Conservation (phyloP, 2,888 invertebrate species). For the Oscheius sp. region DNA sequence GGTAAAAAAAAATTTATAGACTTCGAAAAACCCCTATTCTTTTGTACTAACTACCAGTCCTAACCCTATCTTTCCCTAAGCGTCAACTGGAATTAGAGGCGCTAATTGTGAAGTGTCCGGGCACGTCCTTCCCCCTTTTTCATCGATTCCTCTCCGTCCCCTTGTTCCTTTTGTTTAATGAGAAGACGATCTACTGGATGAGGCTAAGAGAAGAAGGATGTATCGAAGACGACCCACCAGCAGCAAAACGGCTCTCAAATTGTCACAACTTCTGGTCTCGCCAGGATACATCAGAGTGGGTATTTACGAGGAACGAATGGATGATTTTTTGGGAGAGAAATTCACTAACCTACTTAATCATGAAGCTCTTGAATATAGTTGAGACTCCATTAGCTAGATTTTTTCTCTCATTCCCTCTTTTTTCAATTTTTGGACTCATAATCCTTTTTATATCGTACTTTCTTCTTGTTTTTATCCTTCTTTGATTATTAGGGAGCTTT, state of each 20-base stretch:
- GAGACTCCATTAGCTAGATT: too few relatives aligned
- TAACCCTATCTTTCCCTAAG: neutral
- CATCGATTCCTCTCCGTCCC: slow-evolving; percentile 5
- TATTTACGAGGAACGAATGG: slow-evolving; percentile 2
- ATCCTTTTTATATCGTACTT: too few relatives aligned
- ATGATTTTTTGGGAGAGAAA: too few relatives aligned
- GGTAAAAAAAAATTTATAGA: too few relatives aligned
- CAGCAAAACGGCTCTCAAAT: slow-evolving; percentile 37
- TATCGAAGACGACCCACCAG: slow-evolving; percentile 21
- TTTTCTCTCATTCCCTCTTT: too few relatives aligned
- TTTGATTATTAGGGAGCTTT: too few relatives aligned
- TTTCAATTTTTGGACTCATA: too few relatives aligned
- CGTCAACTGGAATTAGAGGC: slow-evolving; percentile 28
- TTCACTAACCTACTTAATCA: neutral
- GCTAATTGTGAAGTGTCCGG: slow-evolving; percentile 28
- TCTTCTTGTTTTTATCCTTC: too few relatives aligned
- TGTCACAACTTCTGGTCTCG: slow-evolving; percentile 58
- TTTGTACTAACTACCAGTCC: too few relatives aligned
- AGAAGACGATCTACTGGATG: neutral
- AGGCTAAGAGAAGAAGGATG: neutral
- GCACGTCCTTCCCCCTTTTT: neutral
- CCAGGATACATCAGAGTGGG: slow-evolving; percentile 65
- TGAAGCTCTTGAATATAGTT: too few relatives aligned
- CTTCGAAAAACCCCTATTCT: too few relatives aligned
- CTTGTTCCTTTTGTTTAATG: neutral